A percentile compares a stretch with the other conserved stretches of the same genome.
These are phyloP conservation scores for Theonella swinhoei DNA, from an alignment of 37 sponge, comb jelly and placozoan genomes.

Conservation along the genomic window DNA sequence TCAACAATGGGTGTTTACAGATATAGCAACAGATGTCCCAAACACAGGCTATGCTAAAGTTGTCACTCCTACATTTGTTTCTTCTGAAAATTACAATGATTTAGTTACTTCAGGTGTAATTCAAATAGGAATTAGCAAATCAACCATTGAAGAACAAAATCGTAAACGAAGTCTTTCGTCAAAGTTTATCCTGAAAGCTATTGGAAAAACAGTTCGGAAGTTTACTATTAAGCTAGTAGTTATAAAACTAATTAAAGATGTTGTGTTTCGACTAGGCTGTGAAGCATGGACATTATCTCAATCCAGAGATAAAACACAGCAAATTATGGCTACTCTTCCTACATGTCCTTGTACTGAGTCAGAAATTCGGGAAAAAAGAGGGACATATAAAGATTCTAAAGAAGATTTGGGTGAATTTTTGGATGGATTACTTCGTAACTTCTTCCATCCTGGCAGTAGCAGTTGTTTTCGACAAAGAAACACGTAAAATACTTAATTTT, in stretches of 20 bases:
- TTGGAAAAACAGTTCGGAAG: not conserved
- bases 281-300: not conserved
- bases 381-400: too few species aligned
- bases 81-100: not conserved
- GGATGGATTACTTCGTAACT: slow-evolving; percentile 1
- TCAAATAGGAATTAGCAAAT: slow-evolving; percentile 1
- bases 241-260: not conserved
- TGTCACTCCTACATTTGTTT: slow-evolving; percentile 4
- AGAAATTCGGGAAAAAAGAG: slow-evolving; percentile 16
- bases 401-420: too few species aligned
- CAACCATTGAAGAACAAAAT: not conserved
- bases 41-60: slow-evolving; percentile 19
- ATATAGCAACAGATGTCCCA: slow-evolving; percentile 1
- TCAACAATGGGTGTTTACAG: not conserved
- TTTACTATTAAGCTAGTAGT: not conserved
- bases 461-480: slow-evolving; percentile 34
- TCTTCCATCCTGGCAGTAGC: slow-evolving; percentile 23
- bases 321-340: slow-evolving; percentile 8
- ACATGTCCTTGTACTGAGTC: slow-evolving; percentile 31
- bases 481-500: not conserved
- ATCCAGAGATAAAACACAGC: not conserved
- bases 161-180: not conserved
- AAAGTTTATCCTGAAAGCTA: not conserved
- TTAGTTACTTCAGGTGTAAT: slow-evolving; percentile 10
- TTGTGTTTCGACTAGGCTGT: slow-evolving; percentile 1